Conservation (phyloP, 2,888 invertebrate genomes). For the Blastobasis lacticolella region DNA sequence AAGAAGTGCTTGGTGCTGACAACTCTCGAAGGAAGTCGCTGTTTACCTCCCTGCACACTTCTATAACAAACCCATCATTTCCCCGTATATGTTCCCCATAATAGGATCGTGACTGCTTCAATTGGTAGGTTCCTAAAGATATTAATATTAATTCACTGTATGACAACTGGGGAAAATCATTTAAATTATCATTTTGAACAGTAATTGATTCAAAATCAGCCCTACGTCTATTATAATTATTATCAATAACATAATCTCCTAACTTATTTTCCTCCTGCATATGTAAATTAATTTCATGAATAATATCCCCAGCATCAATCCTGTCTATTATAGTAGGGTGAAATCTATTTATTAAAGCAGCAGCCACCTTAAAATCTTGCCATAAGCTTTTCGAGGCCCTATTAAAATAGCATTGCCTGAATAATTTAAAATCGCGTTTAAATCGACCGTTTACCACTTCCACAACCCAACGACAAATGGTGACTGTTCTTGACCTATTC, state of each 20-base stretch:
- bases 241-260: not conserved
- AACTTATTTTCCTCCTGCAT: not conserved
- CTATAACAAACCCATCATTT: not conserved
- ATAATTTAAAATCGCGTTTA: constrained; percentile 11
- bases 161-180: not conserved
- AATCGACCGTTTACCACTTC: constrained; percentile 9
- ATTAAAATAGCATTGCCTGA: constrained; percentile 11
- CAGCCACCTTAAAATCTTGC: constrained; percentile 2
- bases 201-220: not conserved
- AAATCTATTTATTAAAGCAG: constrained; percentile 6
- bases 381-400: not conserved
- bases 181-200: not conserved
- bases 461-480: constrained; percentile 1
- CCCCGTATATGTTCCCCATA: constrained; percentile 5
- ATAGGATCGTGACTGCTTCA: constrained; percentile 12
- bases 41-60: not conserved
- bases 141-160: constrained; percentile 4
- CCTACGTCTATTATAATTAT: constrained; percentile 1
- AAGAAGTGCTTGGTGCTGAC: not conserved
- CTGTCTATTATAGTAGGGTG: constrained; percentile 6
- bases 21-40: not conserved
- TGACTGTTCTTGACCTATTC: constrained; percentile 11
- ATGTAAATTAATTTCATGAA: constrained; percentile 2
- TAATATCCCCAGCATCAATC: constrained; percentile 4
- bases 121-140: constrained; percentile 10